Evolutionary conservation across 2,113 vertebrate genomes (phyloP).

Genomic region (Platysteira castanea): DNA sequence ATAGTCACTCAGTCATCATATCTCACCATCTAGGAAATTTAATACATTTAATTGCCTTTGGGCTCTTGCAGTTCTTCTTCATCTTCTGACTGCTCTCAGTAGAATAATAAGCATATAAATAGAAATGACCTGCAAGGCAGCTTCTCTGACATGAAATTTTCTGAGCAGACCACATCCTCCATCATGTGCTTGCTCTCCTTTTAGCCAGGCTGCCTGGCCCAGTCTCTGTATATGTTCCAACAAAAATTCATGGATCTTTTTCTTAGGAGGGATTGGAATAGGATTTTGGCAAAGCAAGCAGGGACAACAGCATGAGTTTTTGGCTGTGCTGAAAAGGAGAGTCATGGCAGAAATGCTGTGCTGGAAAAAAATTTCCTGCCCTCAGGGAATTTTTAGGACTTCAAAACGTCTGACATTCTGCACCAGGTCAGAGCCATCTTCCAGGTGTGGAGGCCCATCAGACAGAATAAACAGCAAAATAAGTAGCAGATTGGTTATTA

Average conservation of each 20-base stretch:
- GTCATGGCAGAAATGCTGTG: background rate
- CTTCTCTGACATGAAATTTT: background rate
- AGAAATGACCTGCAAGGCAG: background rate
- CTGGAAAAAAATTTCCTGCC: constrained; percentile 4
- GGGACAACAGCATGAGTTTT: background rate
- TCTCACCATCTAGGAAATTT: background rate
- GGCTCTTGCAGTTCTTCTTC: background rate
- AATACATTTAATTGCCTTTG: background rate
- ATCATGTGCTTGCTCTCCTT: background rate
- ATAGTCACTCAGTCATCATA: background rate
- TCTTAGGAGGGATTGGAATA: background rate
- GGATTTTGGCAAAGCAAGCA: background rate
- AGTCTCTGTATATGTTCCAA: background rate
- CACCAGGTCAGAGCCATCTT: background rate
- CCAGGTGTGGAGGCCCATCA: background rate
- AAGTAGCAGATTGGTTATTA: background rate
- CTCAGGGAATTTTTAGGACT: background rate
- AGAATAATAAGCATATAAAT: background rate
- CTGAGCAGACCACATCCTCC: background rate
- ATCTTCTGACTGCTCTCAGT: background rate
- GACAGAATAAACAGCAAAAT: background rate
- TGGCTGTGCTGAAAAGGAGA: background rate
- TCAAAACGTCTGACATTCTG: background rate
- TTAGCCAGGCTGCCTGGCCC: background rate
- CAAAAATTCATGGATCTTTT: background rate